Conservation (phyloP, 2,888 invertebrate genomes). For the Stenoptilia bipunctidactyla region DNA sequence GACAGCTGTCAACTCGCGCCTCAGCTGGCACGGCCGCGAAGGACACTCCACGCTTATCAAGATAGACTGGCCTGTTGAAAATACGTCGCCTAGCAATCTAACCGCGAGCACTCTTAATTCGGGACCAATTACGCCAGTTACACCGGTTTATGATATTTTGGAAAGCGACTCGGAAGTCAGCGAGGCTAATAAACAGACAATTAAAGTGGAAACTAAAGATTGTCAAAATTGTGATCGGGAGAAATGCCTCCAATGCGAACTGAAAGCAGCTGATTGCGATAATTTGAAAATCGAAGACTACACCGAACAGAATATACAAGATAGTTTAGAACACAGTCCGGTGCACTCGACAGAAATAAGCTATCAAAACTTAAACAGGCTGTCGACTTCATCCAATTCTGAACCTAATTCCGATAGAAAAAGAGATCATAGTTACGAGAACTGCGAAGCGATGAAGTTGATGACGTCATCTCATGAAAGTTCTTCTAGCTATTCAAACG, state of each 20-base stretch:
- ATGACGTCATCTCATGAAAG: slow-evolving; percentile 65
- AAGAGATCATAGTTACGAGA: slow-evolving; percentile 22
- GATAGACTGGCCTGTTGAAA: slow-evolving; percentile 57
- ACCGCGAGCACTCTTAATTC: slow-evolving; percentile 45
- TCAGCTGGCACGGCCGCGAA: slow-evolving; percentile 61
- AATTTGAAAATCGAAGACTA: slow-evolving; percentile 25
- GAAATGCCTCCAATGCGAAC: slow-evolving; percentile 55
- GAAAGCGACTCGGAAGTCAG: slow-evolving; percentile 58
- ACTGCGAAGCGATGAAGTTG: slow-evolving; percentile 31
- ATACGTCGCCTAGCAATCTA: slow-evolving; percentile 35
- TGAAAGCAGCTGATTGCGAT: slow-evolving; percentile 48
- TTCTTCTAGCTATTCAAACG: slow-evolving; percentile 52
- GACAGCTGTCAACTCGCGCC: slow-evolving; percentile 27
- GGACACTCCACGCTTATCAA: slow-evolving; percentile 57
- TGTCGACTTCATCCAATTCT: slow-evolving; percentile 55
- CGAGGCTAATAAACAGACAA: slow-evolving; percentile 48
- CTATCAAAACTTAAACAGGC: slow-evolving; percentile 59
- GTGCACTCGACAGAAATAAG: slow-evolving; percentile 55
- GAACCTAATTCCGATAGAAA: slow-evolving; percentile 32
- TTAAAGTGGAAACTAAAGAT: slow-evolving; percentile 36
- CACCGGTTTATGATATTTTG: slow-evolving; percentile 49
- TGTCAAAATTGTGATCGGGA: slow-evolving; percentile 43
- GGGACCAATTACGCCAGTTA: slow-evolving; percentile 42
- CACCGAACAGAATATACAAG: slow-evolving; percentile 20
- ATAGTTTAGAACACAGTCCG: slow-evolving; percentile 45